A percentile compares a stretch with the other conserved stretches of the same genome.
Evolutionary conservation across 2,888 invertebrate species (phyloP).

Genomic region (Morpho deidamia): DNA sequence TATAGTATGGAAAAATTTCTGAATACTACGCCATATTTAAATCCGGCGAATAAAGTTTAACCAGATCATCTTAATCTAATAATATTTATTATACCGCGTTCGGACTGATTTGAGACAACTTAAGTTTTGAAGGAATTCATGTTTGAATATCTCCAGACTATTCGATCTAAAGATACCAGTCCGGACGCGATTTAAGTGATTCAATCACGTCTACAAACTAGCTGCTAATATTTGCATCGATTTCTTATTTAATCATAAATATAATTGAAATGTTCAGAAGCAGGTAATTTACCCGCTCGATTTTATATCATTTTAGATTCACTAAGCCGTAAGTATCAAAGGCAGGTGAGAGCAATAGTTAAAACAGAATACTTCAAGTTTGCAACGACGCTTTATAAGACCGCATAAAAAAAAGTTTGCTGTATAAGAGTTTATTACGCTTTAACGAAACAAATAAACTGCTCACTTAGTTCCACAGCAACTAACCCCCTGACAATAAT

Average conservation of each 20-base stretch:
- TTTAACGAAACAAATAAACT: no score
- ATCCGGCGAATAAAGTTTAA: slow-evolving; percentile 16
- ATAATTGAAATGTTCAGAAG: background rate
- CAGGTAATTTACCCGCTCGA: background rate
- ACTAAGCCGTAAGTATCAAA: no score
- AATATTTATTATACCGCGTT: slow-evolving; percentile 5
- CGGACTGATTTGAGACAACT: background rate
- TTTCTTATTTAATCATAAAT: slow-evolving; percentile 7
- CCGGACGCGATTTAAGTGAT: slow-evolving; percentile 11
- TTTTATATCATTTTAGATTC: background rate
- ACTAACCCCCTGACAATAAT: no score
- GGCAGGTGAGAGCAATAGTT: no score
- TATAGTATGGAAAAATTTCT: slow-evolving; percentile 17
- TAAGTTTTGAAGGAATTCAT: no score
- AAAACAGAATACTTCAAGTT: no score
- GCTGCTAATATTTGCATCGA: slow-evolving; percentile 23
- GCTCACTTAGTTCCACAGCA: no score
- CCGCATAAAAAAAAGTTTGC: no score
- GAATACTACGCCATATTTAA: slow-evolving; percentile 3
- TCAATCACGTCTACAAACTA: slow-evolving; percentile 21
- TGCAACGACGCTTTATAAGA: no score
- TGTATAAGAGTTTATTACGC: no score
- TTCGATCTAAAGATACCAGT: background rate
- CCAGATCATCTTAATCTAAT: slow-evolving; percentile 15
- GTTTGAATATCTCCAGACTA: no score